phyloP scores from a whole-genome alignment of 1,140 invertebrate genomes.

The Bombus consobrinus region DNA sequence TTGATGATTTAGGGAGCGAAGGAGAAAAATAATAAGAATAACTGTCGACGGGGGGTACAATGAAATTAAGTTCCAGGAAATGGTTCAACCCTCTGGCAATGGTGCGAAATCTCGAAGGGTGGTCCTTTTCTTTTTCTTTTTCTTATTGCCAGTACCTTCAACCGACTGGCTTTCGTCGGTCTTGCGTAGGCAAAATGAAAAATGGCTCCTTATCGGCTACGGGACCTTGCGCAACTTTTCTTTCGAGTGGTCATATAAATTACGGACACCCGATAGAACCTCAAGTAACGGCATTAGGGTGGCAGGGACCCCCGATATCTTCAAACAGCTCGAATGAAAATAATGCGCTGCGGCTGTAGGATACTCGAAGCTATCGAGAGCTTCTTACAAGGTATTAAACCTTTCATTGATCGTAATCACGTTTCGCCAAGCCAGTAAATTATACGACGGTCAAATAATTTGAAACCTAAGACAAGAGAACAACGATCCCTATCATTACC shows the following conservation, averaged over 20 bases:
- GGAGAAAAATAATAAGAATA: conserved; percentile 47
- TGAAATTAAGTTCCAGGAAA: conserved; percentile 35
- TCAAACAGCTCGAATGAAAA: conserved; percentile 38
- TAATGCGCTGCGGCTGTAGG: background rate
- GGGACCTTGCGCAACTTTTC: conserved; percentile 44
- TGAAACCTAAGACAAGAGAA: background rate
- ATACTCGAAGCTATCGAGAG: conserved; percentile 17
- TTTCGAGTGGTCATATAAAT: conserved; percentile 55
- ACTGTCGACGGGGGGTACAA: conserved; percentile 5
- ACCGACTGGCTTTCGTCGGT: conserved; percentile 60
- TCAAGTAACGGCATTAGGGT: conserved; percentile 24
- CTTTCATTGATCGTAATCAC: conserved; percentile 10
- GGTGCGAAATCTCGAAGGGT: conserved; percentile 50
- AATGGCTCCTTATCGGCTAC: conserved; percentile 62
- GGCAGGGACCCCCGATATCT: conserved; percentile 19
- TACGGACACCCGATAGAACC: conserved; percentile 50
- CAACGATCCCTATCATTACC: background rate
- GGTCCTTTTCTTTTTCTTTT: conserved; percentile 2
- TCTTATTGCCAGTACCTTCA: conserved; percentile 58
- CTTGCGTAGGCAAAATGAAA: conserved; percentile 65
- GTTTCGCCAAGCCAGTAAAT: background rate
- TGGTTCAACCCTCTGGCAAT: conserved; percentile 15
- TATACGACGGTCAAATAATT: background rate
- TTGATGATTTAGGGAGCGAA: conserved; percentile 47
- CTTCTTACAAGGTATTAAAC: conserved; percentile 18